Percentiles rank a stretch among this genome's conserved stretches.
phyloP scores from a whole-genome alignment of 2,113 vertebrate genomes.

The Clarias gariepinus region DNA sequence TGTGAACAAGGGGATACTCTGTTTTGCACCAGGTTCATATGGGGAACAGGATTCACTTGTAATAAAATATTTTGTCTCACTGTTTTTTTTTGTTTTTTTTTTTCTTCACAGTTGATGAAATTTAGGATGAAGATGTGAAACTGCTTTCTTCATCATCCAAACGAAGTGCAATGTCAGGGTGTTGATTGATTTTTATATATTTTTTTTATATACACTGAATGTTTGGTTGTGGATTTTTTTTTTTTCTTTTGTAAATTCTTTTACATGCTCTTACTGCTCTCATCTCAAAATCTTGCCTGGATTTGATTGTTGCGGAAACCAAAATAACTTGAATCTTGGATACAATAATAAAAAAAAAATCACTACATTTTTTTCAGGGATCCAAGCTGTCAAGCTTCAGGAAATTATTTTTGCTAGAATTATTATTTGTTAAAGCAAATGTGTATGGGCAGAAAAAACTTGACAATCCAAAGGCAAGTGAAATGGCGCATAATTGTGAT shows the following conservation, averaged over 20 bases:
- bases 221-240: neutral
- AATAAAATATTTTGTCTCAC: too few relatives aligned
- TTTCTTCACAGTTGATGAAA: slow-evolving; percentile 32
- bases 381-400: too few relatives aligned
- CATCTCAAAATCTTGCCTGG: neutral
- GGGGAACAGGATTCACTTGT: neutral
- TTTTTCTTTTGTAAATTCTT: neutral
- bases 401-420: too few relatives aligned
- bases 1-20: neutral
- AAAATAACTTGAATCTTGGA: neutral
- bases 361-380: neutral
- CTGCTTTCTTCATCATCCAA: neutral
- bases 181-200: neutral
- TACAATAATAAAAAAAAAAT: neutral
- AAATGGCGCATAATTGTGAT: too few relatives aligned
- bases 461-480: too few relatives aligned
- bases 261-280: neutral
- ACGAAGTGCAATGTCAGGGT: neutral
- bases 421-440: too few relatives aligned
- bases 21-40: neutral
- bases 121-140: slow-evolving; percentile 52
- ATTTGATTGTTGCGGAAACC: neutral
- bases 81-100: neutral
- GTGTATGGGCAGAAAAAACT: too few relatives aligned
- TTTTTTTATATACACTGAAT: neutral